Percentiles rank a stretch among this genome's conserved stretches.
Conservation (phyloP, 1,140 invertebrate genomes). For the Drosophila murphyi region DNA sequence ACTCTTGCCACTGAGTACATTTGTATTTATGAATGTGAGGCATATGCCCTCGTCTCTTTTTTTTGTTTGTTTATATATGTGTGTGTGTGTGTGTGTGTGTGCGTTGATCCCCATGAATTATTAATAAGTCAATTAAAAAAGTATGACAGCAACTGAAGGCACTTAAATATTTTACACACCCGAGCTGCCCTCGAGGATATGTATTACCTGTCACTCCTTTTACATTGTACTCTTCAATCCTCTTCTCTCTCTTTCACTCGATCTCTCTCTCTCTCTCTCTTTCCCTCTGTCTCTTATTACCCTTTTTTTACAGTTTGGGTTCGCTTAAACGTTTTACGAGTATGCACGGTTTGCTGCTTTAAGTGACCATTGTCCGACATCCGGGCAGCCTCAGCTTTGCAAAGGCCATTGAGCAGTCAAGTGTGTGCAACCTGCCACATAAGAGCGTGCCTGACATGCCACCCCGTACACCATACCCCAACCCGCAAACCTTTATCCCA, state of each 20-base stretch:
- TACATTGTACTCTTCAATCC: background rate
- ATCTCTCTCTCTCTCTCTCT: background rate
- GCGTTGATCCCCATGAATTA: slow-evolving; percentile 70
- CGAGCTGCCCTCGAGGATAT: slow-evolving; percentile 9
- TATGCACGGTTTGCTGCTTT: slow-evolving; percentile 14
- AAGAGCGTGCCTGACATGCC: slow-evolving; percentile 60
- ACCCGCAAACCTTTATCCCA: no score
- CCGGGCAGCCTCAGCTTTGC: slow-evolving; percentile 36
- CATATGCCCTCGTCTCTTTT: slow-evolving; percentile 16
- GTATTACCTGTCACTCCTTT: slow-evolving; percentile 9
- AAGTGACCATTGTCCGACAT: slow-evolving; percentile 28
- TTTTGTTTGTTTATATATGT: slow-evolving; percentile 14
- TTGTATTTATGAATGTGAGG: slow-evolving; percentile 74
- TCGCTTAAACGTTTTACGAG: slow-evolving; percentile 54
- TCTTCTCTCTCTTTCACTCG: background rate
- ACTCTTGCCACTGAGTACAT: slow-evolving; percentile 56
- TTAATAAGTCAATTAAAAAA: slow-evolving; percentile 84
- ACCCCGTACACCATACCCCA: background rate
- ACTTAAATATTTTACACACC: slow-evolving; percentile 69
- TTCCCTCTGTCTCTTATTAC: background rate
- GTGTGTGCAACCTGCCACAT: slow-evolving; percentile 71
- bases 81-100: slow-evolving; percentile 15
- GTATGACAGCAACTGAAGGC: slow-evolving; percentile 78
- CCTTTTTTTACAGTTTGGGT: slow-evolving; percentile 46
- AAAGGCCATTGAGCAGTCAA: slow-evolving; percentile 75